phyloP scores from a whole-genome alignment of 2,113 vertebrate genomes.

The Myrmophylax atrothorax region DNA sequence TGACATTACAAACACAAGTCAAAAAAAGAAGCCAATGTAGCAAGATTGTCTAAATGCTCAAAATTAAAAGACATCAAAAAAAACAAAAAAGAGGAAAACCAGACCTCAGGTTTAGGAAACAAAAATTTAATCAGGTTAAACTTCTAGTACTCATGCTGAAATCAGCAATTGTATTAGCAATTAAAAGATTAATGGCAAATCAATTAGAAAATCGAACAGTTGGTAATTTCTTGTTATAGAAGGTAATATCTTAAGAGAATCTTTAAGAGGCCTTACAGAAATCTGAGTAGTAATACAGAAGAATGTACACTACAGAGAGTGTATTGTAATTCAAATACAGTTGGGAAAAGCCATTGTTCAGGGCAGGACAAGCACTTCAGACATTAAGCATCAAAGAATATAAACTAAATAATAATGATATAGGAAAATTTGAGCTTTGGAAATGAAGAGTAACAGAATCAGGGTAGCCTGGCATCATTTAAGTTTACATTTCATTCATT shows the following conservation, averaged over 20 bases:
- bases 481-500: not conserved
- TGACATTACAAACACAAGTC: not conserved
- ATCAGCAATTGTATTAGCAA: not conserved
- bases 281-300: not conserved
- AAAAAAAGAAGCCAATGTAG: not conserved
- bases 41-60: not conserved
- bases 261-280: not conserved
- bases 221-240: not conserved
- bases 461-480: not conserved
- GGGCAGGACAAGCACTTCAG: not conserved
- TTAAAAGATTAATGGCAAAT: not conserved
- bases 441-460: not conserved
- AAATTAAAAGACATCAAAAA: not conserved
- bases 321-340: not conserved
- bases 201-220: not conserved
- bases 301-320: not conserved
- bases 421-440: not conserved
- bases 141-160: not conserved
- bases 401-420: not conserved
- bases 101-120: not conserved
- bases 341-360: not conserved
- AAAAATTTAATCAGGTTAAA: not conserved
- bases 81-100: not conserved
- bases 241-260: not conserved
- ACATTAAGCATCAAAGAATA: not conserved